These are phyloP conservation scores for Mormyrus lacerda DNA, from an alignment of 2,113 vertebrate genomes.

Conservation along the genomic window DNA sequence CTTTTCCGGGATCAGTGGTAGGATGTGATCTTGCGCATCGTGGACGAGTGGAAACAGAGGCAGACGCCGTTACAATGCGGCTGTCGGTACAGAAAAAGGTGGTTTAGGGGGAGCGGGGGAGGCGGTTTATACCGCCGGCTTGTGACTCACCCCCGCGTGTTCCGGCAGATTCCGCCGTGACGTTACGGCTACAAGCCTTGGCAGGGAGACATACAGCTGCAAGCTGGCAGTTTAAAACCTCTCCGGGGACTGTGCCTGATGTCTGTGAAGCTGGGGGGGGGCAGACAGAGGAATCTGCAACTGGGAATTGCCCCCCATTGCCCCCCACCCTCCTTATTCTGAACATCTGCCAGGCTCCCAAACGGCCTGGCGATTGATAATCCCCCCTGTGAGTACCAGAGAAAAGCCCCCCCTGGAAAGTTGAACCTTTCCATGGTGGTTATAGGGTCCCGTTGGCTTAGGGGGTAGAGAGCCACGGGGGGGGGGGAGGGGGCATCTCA, in stretches of 20 bases:
- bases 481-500: background rate
- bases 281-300: background rate
- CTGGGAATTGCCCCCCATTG: background rate
- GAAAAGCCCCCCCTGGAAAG: constrained; percentile 42
- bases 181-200: background rate
- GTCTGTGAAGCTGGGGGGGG: background rate
- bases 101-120: background rate
- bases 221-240: background rate
- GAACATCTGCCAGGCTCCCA: constrained; percentile 57
- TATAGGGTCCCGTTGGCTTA: background rate
- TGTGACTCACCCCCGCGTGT: background rate
- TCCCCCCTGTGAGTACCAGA: constrained; percentile 56
- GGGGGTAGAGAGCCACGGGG: background rate
- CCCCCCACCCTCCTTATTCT: constrained; percentile 31
- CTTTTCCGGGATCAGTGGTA: background rate
- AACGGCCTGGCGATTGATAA: constrained; percentile 56
- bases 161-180: background rate
- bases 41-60: background rate
- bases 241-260: background rate
- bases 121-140: background rate
- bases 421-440: background rate
- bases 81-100: background rate
- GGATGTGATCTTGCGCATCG: background rate
- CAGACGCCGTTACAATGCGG: background rate
- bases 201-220: background rate